These are phyloP conservation scores for Pygoscelis adeliae DNA, from an alignment of 2,113 vertebrate species.

Conservation along the genomic window DNA sequence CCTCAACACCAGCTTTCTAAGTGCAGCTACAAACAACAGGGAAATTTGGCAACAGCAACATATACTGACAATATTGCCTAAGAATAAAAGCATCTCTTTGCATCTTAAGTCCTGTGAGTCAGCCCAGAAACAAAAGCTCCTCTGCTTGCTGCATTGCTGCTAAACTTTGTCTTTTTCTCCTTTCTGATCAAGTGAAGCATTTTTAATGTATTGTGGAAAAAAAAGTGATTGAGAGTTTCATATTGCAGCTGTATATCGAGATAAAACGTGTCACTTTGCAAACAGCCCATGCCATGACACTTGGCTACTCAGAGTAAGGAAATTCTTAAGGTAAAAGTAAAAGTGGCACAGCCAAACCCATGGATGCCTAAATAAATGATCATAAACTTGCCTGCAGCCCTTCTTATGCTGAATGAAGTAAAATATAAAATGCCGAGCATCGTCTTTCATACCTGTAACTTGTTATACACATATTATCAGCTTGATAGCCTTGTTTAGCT, in stretches of 20 bases:
- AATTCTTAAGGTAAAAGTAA: neutral
- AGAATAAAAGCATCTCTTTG: neutral
- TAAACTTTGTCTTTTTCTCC: neutral
- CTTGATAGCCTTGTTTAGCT: neutral
- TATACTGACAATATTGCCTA: neutral
- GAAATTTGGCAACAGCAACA: neutral
- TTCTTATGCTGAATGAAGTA: neutral
- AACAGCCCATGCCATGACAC: rapidly evolving
- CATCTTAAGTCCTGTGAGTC: neutral
- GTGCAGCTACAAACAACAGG: neutral
- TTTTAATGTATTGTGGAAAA: neutral
- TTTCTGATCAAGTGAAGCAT: rapidly evolving
- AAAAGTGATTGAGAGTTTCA: neutral
- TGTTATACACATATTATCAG: neutral
- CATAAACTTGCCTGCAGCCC: neutral
- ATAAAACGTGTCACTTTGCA: neutral
- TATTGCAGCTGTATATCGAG: neutral
- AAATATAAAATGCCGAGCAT: neutral
- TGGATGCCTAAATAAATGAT: neutral
- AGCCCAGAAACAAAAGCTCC: neutral
- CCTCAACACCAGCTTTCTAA: rapidly evolving
- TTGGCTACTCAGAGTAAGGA: neutral
- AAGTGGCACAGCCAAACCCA: neutral
- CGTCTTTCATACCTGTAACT: neutral
- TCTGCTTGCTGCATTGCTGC: neutral